A percentile compares a stretch with the other conserved stretches of the same genome.
These are phyloP conservation scores for Platichthys flesus DNA, from an alignment of 2,113 vertebrate genomes.

Conservation along the genomic window DNA sequence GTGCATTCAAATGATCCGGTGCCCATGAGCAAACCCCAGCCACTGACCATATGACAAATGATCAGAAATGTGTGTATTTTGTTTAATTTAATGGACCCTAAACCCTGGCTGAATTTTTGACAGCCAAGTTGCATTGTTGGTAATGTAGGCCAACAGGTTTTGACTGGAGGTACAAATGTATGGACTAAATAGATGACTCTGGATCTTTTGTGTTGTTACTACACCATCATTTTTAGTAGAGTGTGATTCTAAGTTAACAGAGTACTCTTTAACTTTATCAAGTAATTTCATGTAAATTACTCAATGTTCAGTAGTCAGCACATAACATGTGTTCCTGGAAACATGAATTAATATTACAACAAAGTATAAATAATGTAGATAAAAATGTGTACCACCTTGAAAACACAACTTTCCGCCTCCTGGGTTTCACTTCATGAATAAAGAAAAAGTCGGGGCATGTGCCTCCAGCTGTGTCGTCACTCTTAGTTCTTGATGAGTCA, in stretches of 20 bases:
- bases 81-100: too few species aligned
- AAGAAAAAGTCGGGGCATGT: constrained; percentile 19
- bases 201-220: background rate
- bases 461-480: constrained; percentile 19
- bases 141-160: background rate
- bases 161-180: background rate
- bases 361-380: constrained; percentile 33
- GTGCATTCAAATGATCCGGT: too few species aligned
- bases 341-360: constrained; percentile 36
- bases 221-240: background rate
- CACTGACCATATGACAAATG: too few species aligned
- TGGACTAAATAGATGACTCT: background rate
- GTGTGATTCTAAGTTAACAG: background rate
- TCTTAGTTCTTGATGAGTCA: constrained; percentile 28
- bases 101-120: too few species aligned
- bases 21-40: too few species aligned
- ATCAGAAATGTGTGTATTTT: too few species aligned
- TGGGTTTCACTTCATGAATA: constrained; percentile 37
- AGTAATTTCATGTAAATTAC: constrained; percentile 5
- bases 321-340: constrained; percentile 20
- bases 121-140: background rate
- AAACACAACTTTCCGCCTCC: constrained; percentile 19
- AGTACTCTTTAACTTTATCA: background rate
- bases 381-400: constrained; percentile 22
- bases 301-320: background rate